Conservation (phyloP, 1,140 invertebrate genomes). For the Heliconius congener region DNA sequence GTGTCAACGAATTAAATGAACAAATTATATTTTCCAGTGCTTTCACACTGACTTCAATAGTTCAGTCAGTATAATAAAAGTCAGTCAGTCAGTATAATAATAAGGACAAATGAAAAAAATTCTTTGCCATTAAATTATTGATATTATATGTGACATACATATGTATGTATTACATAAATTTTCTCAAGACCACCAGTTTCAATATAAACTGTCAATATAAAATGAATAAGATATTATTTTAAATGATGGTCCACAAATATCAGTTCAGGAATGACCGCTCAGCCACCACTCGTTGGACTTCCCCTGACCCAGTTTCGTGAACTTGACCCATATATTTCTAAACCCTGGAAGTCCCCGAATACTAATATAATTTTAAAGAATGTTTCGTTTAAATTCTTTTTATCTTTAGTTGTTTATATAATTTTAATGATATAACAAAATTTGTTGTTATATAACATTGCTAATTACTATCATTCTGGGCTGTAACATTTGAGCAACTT, state of each 20-base stretch:
- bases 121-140: too few species aligned
- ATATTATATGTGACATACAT: too few species aligned
- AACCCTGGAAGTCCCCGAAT: constrained; percentile 43
- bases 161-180: too few species aligned
- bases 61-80: too few species aligned
- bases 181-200: background rate
- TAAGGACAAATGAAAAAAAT: too few species aligned
- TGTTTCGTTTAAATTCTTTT: background rate
- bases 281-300: constrained; percentile 53
- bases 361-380: background rate
- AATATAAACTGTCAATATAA: constrained; percentile 21
- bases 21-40: too few species aligned
- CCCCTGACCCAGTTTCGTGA: constrained; percentile 69
- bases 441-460: background rate
- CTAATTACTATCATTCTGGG: background rate
- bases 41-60: too few species aligned
- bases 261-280: constrained; percentile 50
- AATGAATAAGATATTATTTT: constrained; percentile 20
- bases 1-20: too few species aligned
- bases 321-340: constrained; percentile 65
- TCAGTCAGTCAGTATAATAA: too few species aligned
- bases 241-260: constrained; percentile 48
- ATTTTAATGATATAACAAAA: constrained; percentile 1
- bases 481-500: background rate
- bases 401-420: background rate